Conservation (phyloP, 2,797 vertebrate genomes). For the Amblyopsis hoosieri region DNA sequence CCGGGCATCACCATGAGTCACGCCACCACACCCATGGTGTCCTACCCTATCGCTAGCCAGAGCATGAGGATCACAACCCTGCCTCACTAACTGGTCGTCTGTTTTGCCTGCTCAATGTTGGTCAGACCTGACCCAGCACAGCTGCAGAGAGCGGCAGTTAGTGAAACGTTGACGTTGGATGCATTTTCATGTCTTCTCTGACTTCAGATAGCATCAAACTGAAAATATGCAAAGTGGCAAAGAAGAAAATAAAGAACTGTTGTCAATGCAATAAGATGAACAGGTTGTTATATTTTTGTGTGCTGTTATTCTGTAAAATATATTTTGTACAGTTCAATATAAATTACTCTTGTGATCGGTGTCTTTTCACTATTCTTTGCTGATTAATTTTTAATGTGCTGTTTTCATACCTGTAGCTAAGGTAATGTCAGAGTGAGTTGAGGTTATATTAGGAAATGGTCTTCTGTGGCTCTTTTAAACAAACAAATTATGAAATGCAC, state of each 20-base stretch:
- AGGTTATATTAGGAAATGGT: not conserved
- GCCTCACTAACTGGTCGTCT: conserved; percentile 82
- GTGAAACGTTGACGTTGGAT: not conserved
- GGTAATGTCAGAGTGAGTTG: not conserved
- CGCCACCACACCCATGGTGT: conserved; percentile 94
- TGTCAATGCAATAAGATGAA: not conserved
- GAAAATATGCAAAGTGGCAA: conserved; percentile 9
- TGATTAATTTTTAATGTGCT: not conserved
- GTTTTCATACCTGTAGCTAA: not conserved
- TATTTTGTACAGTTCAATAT: conserved; percentile 47
- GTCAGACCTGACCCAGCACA: not conserved
- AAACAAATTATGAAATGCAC: not conserved
- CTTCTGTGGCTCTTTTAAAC: conserved; percentile 36
- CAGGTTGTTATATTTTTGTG: conserved; percentile 45
- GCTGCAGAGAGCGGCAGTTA: not conserved
- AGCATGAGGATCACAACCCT: conserved; percentile 97
- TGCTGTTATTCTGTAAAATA: conserved; percentile 46
- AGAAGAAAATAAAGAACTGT: not conserved
- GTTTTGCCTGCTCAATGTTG: conserved; percentile 14
- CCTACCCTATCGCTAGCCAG: conserved; percentile 95
- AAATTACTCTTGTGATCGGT: conserved; percentile 18
- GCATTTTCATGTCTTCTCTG: not conserved
- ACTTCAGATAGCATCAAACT: conserved; percentile 20
- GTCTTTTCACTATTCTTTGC: not conserved
- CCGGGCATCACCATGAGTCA: conserved; percentile 97